Conservation (phyloP, 2,797 vertebrate genomes). For the Rhabdophis nuchalis region DNA sequence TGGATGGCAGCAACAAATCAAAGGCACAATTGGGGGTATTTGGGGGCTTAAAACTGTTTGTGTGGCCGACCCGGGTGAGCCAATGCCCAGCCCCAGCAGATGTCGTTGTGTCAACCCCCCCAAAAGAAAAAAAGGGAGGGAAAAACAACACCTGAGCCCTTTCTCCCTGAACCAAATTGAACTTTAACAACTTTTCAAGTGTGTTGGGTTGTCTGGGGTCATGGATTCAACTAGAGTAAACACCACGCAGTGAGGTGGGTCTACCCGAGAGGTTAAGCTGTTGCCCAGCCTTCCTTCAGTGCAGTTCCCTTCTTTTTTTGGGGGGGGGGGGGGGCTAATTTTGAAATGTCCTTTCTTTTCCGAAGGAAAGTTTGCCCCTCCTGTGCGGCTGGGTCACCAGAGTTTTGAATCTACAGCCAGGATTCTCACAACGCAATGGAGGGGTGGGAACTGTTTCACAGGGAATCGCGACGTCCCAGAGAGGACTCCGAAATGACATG, state of each 20-base stretch:
- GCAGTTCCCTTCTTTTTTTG: neutral
- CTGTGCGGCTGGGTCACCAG: rapidly evolving
- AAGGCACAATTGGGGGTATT: neutral
- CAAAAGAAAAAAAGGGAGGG: neutral
- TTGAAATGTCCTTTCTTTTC: neutral
- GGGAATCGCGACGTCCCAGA: neutral
- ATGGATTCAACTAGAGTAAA: neutral
- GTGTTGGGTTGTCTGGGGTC: neutral
- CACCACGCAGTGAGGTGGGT: neutral
- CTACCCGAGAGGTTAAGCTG: neutral
- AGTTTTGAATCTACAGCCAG: neutral
- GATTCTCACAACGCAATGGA: neutral
- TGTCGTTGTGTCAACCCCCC: neutral
- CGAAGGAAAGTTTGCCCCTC: neutral
- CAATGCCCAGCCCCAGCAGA: rapidly evolving
- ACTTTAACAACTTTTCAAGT: neutral
- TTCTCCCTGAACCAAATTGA: neutral
- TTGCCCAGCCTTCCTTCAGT: neutral
- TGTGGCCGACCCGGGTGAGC: neutral
- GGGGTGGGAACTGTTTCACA: neutral
- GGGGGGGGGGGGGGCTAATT: rapidly evolving
- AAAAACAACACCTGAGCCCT: neutral
- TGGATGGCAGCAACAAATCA: neutral
- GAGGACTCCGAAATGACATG: neutral
- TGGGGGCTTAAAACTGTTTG: neutral